Conservation (phyloP, 2,113 vertebrate genomes). For the Rattus rattus region DNA sequence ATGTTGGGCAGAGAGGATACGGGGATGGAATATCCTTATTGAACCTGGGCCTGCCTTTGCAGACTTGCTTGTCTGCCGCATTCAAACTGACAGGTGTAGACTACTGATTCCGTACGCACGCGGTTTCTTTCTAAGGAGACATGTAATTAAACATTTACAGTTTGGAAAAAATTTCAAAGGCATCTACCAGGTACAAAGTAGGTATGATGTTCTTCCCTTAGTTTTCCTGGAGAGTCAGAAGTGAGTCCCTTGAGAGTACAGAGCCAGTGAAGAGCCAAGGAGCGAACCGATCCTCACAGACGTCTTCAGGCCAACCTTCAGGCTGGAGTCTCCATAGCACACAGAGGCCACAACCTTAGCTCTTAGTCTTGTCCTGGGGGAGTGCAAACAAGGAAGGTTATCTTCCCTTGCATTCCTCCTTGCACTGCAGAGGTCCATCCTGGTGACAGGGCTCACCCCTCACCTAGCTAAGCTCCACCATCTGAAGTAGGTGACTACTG, state of each 20-base stretch:
- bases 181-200: not conserved
- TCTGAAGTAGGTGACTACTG: conserved; percentile 16
- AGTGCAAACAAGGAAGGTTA: not conserved
- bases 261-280: not conserved
- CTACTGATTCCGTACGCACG: not conserved
- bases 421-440: not conserved
- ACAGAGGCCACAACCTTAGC: not conserved
- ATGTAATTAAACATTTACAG: not conserved
- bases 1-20: fast-evolving
- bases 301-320: not conserved
- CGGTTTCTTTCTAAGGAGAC: conserved; percentile 11
- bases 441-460: not conserved
- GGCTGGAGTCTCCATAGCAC: not conserved
- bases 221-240: not conserved
- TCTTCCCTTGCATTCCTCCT: not conserved
- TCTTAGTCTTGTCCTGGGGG: not conserved
- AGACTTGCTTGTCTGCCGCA: conserved; percentile 68
- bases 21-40: not conserved
- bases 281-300: not conserved
- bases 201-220: not conserved
- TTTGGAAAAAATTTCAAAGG: conserved; percentile 23
- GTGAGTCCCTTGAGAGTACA: not conserved
- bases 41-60: not conserved
- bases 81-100: conserved; percentile 57
- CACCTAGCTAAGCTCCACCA: not conserved